phyloP scores from a whole-genome alignment of 35 echinoderm and acorn worm species.

The Hemicentrotus pulcherrimus region DNA sequence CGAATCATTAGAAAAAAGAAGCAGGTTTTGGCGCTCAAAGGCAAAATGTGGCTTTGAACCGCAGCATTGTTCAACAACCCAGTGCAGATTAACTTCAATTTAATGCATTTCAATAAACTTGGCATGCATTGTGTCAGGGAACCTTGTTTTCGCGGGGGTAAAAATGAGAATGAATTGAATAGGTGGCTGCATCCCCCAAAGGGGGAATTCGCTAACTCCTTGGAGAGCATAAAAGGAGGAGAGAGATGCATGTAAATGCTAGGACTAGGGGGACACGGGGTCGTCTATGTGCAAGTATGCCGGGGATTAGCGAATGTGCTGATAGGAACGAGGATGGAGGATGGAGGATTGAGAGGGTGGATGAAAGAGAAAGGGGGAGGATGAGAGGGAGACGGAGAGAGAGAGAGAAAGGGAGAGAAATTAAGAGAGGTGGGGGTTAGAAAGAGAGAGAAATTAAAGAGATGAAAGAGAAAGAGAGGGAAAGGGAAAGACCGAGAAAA shows the following conservation, averaged over 20 bases:
- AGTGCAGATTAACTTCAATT: slow-evolving; percentile 39
- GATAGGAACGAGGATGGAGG: neutral
- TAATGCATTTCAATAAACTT: slow-evolving; percentile 24
- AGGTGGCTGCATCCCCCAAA: neutral
- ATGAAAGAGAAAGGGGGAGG: neutral
- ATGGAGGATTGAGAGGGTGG: neutral
- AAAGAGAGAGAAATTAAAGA: neutral
- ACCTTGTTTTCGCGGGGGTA: slow-evolving; percentile 21
- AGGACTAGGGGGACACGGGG: neutral
- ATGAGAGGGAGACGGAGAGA: neutral
- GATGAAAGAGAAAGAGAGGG: too few species aligned
- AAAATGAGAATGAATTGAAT: slow-evolving; percentile 26
- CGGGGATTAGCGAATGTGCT: neutral
- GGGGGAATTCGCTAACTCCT: slow-evolving; percentile 9
- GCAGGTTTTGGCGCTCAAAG: neutral
- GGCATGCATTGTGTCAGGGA: slow-evolving; percentile 29
- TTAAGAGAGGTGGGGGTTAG: neutral
- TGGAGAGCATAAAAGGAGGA: neutral
- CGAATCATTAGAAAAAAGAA: slow-evolving; percentile 26
- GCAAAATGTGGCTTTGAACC: slow-evolving; percentile 51
- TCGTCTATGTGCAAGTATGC: slow-evolving; percentile 10
- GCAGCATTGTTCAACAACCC: neutral
- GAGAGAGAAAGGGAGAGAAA: neutral
- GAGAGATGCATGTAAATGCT: neutral
- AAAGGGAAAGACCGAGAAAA: too few species aligned